phyloP scores from a whole-genome alignment of 2,888 invertebrate genomes.

The Caenorhabditis panamensis region DNA sequence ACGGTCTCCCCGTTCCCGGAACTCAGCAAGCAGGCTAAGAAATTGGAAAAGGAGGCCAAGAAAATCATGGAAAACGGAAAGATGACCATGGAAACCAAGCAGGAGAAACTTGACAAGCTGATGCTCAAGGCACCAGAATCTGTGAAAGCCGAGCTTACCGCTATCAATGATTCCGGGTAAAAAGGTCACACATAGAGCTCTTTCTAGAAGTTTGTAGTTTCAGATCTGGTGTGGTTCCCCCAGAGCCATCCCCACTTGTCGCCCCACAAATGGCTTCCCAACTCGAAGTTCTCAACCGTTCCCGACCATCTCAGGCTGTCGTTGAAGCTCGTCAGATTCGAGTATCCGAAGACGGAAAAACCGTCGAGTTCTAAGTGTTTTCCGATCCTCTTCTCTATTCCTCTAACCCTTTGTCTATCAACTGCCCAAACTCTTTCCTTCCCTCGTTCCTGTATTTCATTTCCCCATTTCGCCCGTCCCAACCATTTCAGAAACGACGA shows the following conservation, averaged over 20 bases:
- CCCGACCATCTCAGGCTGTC: conserved; percentile 42
- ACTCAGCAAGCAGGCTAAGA: conserved; percentile 37
- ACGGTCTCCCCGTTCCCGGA: conserved; percentile 25
- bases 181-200: not conserved
- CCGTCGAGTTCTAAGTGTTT: conserved; percentile 46
- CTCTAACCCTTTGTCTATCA: conserved; percentile 31
- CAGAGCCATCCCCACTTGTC: conserved; percentile 10
- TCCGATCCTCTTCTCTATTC: not conserved
- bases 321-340: conserved; percentile 58
- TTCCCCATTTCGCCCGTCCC: not conserved
- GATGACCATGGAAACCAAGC: conserved; percentile 54
- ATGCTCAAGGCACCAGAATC: conserved; percentile 57
- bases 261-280: conserved; percentile 39
- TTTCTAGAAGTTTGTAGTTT: not conserved
- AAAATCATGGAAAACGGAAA: conserved; percentile 48
- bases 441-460: conserved; percentile 13
- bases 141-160: conserved; percentile 44
- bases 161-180: conserved; percentile 49
- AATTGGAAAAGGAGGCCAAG: conserved; percentile 46
- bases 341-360: conserved; percentile 56
- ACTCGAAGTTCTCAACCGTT: conserved; percentile 32
- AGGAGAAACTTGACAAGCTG: conserved; percentile 52
- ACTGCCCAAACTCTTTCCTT: conserved; percentile 58
- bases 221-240: not conserved
- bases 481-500: conserved; percentile 40